Base-by-base conservation (phyloP, 2,113 vertebrate species). In the Zonotrichia leucophrys region DNA sequence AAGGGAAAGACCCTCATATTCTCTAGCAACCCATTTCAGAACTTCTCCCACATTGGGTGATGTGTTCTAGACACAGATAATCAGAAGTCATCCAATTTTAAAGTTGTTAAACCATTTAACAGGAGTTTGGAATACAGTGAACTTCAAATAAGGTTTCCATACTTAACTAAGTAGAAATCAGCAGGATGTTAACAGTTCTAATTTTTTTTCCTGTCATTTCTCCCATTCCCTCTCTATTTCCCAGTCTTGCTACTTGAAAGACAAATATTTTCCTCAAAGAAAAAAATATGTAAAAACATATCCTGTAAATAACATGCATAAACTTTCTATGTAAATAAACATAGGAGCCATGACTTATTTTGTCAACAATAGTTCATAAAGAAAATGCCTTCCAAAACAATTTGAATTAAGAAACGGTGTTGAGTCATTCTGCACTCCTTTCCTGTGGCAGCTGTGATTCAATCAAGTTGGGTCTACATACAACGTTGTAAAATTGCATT, bases 281-380 rank as follows among this genome's bases (percentile, higher is more conserved):
- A 62, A 67, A 81, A 68, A 55, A 27, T 13, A 76, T 20, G 42
- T 67, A 93, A 93, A 60, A 83, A 68, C 24, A 39, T 24, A 70
- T 37, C 52, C 50, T 63, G 75, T 55, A 92, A 91, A 92, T 58
- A 88, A 50, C 27, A 80, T 41, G 31, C 4, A 31, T 62, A 92
- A 73, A 50, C 6, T 56, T 76, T 68, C 31, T 76, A 70, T 56
- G 78, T 77, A 86, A 94, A 94, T 67, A 95, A 95, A 90, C 60
- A 76, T 3, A 87, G 67, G n/a, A 91, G 63, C 28, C 42, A 69
- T 70, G 15, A 83, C 22, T 86, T 83, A 62, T 78, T 91, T 96
- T 87, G 68, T 81, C 72, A 94, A 85, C 46, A 88, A 46, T 27
- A 88, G 55, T 85, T 90, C 67, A 90, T 88, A 70, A 66, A 49